Conservation (phyloP, 2,888 invertebrate genomes). For the Mermis nigrescens region DNA sequence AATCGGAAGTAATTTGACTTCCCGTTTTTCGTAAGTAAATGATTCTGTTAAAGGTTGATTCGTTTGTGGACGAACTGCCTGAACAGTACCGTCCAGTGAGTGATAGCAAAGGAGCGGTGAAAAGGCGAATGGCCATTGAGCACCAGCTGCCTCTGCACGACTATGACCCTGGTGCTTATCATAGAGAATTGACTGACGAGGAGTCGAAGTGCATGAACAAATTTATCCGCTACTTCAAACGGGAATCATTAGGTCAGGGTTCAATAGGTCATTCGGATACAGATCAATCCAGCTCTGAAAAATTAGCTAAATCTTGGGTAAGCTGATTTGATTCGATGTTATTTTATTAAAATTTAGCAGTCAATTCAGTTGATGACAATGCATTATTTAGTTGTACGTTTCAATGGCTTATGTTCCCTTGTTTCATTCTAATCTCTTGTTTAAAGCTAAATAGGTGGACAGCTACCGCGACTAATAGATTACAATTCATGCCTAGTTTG, state of each 20-base stretch:
- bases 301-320: too few species aligned
- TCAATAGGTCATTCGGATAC: conserved; percentile 37
- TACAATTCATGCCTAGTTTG: too few species aligned
- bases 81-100: conserved; percentile 49
- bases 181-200: conserved; percentile 1
- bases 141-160: conserved; percentile 33
- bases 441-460: too few species aligned
- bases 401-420: too few species aligned
- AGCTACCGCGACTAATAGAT: too few species aligned
- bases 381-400: too few species aligned
- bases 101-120: conserved; percentile 56
- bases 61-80: conserved; percentile 42
- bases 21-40: not conserved
- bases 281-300: too few species aligned
- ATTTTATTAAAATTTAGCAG: too few species aligned
- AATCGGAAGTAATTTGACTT: conserved; percentile 1
- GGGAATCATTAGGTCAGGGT: conserved; percentile 54
- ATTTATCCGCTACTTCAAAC: conserved; percentile 45
- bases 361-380: too few species aligned
- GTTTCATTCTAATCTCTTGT: too few species aligned
- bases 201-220: conserved; percentile 34
- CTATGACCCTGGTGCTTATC: conserved; percentile 17
- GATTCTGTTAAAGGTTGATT: conserved; percentile 43
- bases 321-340: too few species aligned
- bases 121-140: conserved; percentile 57